Conservation (phyloP, 2,888 invertebrate species). For the Zeuzera pyrina region DNA sequence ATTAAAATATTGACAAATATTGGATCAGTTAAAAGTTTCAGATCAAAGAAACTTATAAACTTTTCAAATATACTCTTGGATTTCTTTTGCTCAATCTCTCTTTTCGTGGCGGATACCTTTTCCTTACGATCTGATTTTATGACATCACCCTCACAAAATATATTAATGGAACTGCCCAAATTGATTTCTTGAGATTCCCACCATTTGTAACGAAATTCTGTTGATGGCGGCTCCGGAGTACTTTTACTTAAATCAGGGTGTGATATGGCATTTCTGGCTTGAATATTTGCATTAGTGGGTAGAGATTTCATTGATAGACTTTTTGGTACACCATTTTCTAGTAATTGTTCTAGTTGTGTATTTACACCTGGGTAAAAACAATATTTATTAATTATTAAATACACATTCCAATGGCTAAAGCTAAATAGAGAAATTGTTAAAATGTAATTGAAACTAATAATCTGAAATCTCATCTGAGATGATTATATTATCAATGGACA, state of each 20-base stretch:
- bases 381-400: too few relatives aligned
- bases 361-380: conserved; percentile 37
- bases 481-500: too few relatives aligned
- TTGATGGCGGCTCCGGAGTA: conserved; percentile 28
- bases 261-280: conserved; percentile 52
- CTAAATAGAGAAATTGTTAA: too few relatives aligned
- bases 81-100: conserved; percentile 21
- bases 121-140: conserved; percentile 12
- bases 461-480: too few relatives aligned
- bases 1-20: conserved; percentile 78
- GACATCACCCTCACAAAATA: conserved; percentile 51
- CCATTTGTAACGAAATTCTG: conserved; percentile 59
- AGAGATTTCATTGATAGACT: conserved; percentile 56
- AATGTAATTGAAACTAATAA: too few relatives aligned
- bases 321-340: conserved; percentile 36
- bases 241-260: conserved; percentile 53
- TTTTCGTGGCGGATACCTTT: conserved; percentile 24
- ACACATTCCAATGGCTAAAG: too few relatives aligned
- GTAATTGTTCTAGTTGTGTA: conserved; percentile 25
- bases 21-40: conserved; percentile 77
- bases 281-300: conserved; percentile 31
- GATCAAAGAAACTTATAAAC: conserved; percentile 74
- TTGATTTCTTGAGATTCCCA: conserved; percentile 74
- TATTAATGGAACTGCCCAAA: conserved; percentile 74
- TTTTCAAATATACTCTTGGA: conserved; percentile 29